phyloP scores from a whole-genome alignment of 2,888 invertebrate genomes.

The Dendrolimus houi region DNA sequence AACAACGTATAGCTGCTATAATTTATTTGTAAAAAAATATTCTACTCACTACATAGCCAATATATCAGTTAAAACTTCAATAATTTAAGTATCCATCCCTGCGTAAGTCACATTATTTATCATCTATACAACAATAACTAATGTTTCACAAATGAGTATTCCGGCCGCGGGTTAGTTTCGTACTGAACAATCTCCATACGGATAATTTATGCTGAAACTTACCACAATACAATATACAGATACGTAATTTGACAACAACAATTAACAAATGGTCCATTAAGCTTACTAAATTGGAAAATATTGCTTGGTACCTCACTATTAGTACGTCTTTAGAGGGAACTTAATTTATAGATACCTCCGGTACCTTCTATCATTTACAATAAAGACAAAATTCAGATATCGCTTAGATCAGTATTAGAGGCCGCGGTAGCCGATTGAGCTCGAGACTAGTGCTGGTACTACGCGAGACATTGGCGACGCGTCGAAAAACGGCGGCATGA shows the following conservation, averaged over 20 bases:
- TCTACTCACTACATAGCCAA: constrained; percentile 82
- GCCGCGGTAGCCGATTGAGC: neutral
- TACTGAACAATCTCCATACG: constrained; percentile 46
- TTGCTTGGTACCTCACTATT: constrained; percentile 34
- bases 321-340: constrained; percentile 28
- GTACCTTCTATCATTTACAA: constrained; percentile 3
- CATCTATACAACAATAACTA: constrained; percentile 74
- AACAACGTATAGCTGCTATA: constrained; percentile 68
- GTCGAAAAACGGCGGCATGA: too few species aligned
- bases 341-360: constrained; percentile 27
- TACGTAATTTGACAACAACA: constrained; percentile 50
- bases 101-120: constrained; percentile 77
- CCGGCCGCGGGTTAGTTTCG: constrained; percentile 45
- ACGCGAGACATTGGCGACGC: too few species aligned
- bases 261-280: constrained; percentile 63
- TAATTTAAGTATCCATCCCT: constrained; percentile 78
- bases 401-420: constrained; percentile 3
- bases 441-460: neutral
- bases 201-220: constrained; percentile 75
- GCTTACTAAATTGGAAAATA: constrained; percentile 57
- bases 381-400: constrained; percentile 6
- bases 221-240: constrained; percentile 41
- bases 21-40: constrained; percentile 84
- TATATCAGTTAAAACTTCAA: constrained; percentile 77
- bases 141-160: constrained; percentile 72